Percentiles rank a stretch among this genome's conserved stretches.
Evolutionary conservation across 2,113 vertebrate species (phyloP).

Genomic region (Heloderma charlesbogerti): DNA sequence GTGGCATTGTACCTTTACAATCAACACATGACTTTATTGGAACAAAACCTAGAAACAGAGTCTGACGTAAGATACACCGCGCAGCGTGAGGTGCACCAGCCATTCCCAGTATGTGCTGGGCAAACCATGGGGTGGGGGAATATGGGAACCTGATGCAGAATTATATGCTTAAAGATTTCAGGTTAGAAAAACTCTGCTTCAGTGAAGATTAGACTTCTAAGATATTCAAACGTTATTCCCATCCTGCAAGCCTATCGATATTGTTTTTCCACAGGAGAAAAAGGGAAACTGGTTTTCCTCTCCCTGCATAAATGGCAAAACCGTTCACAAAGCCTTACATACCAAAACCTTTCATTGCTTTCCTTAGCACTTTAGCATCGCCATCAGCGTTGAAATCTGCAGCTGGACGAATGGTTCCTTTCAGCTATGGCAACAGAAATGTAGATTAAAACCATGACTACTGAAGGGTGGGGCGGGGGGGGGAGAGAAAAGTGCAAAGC

Average conservation of each 20-base stretch:
- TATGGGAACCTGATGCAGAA: background rate
- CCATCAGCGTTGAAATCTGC: constrained; percentile 82
- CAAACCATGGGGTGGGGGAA: background rate
- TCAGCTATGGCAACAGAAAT: constrained; percentile 76
- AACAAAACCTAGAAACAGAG: background rate
- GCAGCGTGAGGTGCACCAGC: background rate
- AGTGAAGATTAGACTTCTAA: background rate
- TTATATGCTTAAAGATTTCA: background rate
- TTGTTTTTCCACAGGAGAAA: background rate
- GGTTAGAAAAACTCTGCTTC: background rate
- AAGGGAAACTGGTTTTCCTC: background rate
- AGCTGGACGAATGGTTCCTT: constrained; percentile 81
- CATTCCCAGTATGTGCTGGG: background rate
- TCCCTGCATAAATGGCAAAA: background rate
- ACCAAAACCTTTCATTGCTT: constrained; percentile 99
- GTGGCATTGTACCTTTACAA: background rate
- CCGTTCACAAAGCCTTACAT: constrained; percentile 7
- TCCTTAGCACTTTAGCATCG: constrained; percentile 92
- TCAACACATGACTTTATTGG: background rate
- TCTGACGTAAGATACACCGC: background rate
- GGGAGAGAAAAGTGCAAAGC: constrained; percentile 51
- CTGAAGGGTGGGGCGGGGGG: background rate
- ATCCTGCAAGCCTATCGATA: background rate
- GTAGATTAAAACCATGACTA: constrained; percentile 14
- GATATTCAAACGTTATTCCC: background rate